phyloP scores from a whole-genome alignment of 2,888 invertebrate species.

The Melipona bicolor region DNA sequence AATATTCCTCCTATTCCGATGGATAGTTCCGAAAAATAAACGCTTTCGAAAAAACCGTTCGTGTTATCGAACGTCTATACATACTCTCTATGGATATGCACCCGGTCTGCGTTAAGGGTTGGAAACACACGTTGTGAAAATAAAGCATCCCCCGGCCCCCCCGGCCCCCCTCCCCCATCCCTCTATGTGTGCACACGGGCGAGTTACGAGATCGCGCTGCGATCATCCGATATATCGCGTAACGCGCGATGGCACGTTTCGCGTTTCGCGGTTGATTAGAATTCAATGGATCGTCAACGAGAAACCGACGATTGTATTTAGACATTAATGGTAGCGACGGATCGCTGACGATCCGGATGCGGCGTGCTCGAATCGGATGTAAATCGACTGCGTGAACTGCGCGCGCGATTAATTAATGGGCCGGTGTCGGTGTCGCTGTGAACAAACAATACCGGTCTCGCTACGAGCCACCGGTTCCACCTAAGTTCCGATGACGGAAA shows the following conservation, averaged over 20 bases:
- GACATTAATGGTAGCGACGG: conserved; percentile 37
- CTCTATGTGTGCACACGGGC: too few relatives aligned
- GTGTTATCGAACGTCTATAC: neutral
- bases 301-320: conserved; percentile 28
- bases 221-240: conserved; percentile 4
- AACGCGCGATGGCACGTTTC: neutral
- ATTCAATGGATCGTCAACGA: conserved; percentile 34
- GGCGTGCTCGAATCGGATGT: conserved; percentile 1
- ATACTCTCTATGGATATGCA: neutral
- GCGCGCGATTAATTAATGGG: conserved; percentile 44
- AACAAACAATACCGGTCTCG: conserved; percentile 34
- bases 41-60: neutral
- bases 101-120: neutral
- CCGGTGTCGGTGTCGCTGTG: neutral
- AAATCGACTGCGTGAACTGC: conserved; percentile 5
- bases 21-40: neutral
- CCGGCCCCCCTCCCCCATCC: too few relatives aligned
- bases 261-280: conserved; percentile 25
- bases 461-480: neutral
- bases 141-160: neutral
- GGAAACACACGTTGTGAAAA: neutral
- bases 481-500: conserved; percentile 34
- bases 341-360: conserved; percentile 10
- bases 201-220: neutral
- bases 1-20: neutral